These are phyloP conservation scores for Kryptolebias marmoratus DNA, from an alignment of 2,113 vertebrate species.

Conservation along the genomic window DNA sequence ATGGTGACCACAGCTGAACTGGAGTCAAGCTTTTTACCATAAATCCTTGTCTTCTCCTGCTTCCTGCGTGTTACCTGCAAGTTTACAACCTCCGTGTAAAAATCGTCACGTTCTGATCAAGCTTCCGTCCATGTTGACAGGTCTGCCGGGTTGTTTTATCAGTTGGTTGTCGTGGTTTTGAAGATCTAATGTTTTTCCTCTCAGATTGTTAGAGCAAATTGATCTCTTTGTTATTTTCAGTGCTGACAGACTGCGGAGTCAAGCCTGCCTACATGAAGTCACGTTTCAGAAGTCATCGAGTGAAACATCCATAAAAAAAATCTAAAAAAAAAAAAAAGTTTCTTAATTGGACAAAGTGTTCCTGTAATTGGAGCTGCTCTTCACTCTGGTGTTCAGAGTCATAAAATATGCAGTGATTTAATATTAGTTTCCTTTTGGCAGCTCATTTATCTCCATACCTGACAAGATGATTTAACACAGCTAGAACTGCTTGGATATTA, in stretches of 20 bases:
- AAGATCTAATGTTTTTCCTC: not conserved
- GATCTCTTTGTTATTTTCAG: not conserved
- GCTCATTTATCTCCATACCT: conserved; percentile 8
- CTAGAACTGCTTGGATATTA: conserved; percentile 19
- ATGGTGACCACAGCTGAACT: not conserved
- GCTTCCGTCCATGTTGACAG: not conserved
- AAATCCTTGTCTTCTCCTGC: not conserved
- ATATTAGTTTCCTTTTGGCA: conserved; percentile 23
- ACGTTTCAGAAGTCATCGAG: conserved; percentile 10
- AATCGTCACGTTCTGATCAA: not conserved
- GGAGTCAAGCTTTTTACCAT: too few relatives aligned
- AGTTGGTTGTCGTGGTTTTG: not conserved
- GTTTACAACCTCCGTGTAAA: not conserved
- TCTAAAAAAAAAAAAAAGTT: not conserved
- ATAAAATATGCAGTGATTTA: conserved; percentile 32
- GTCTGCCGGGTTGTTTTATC: not conserved
- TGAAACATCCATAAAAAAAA: conserved; percentile 27
- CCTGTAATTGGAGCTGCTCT: conserved; percentile 11
- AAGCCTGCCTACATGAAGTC: not conserved
- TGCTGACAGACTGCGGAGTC: not conserved
- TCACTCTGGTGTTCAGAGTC: conserved; percentile 18
- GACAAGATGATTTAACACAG: conserved; percentile 14
- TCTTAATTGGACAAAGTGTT: conserved; percentile 24
- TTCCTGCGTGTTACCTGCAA: not conserved
- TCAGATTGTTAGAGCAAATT: not conserved